Base-by-base conservation (phyloP, 2,113 vertebrate genomes). In the Bubo blakistoni region DNA sequence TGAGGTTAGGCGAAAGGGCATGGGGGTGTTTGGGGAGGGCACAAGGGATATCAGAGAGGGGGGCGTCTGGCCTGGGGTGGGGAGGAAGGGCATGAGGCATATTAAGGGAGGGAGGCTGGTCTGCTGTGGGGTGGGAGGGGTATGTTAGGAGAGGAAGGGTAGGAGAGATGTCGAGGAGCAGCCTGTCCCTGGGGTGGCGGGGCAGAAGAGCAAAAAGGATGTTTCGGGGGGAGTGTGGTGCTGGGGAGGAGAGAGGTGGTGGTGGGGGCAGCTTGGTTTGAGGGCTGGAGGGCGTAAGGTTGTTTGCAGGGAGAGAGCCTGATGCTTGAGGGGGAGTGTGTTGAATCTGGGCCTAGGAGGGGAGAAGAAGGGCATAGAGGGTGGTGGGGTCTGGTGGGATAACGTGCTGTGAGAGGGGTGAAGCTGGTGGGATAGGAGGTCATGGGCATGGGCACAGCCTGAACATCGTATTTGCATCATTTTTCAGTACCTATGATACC, bases 391-490 rank as follows among this genome's bases (percentile, higher is more conserved):
- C 51, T 70, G 69, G 10, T 71, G 55, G 38, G 13, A 46, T 84
- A 52, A 42, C 6, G 14, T 36, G 19, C 34, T 57, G 25, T 62
- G 46, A 42, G 46, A 26, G 2, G 3, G 14, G 7, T 71, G 55
- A 19, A 74, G 49, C 12, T 73, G 55, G 3, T 74, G 55, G 18
- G 18, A 22, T 46, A 24, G 55, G 70, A 46, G 44, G 44, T 46
- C 44, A 46, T 73, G 38, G 36, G 5, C 38, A 29, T 1, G 10
- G 40, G 3, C 4, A 13, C 16, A 54, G 12, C 8, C 46, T 27
- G 20, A 32, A 20, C 9, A 7, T 40, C 0, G 0, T 22, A 3
- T 74, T 86, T 58, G 61, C 0, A 0, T 51, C 9, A 1, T 67
- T 25, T 92, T 57, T 29, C 13, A 18, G 8, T 81, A 24, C 4